phyloP scores from a whole-genome alignment of 2,113 vertebrate genomes.

The Callipepla californica region DNA sequence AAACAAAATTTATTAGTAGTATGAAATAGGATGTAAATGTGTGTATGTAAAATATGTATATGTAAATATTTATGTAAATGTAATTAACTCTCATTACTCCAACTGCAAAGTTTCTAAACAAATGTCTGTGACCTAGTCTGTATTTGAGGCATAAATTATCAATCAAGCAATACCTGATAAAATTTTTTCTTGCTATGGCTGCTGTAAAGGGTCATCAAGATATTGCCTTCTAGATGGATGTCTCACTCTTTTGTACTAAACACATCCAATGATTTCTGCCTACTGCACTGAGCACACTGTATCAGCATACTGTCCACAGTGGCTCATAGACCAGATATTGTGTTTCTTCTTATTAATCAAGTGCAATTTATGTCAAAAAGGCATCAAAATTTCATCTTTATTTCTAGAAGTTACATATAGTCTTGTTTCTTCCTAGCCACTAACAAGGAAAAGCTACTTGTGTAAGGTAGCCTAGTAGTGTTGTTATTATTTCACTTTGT shows the following conservation, averaged over 20 bases:
- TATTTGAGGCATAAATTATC: not conserved
- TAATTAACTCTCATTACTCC: not conserved
- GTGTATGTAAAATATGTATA: not conserved
- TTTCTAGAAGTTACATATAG: not conserved
- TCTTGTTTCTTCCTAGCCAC: not conserved
- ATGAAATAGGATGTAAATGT: not conserved
- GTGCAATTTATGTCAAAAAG: not conserved
- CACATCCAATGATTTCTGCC: not conserved
- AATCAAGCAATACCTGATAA: not conserved
- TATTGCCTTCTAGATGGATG: not conserved
- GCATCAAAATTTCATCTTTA: not conserved
- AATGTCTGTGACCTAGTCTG: not conserved
- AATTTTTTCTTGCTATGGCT: not conserved
- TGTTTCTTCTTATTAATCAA: not conserved
- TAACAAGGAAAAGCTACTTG: not conserved
- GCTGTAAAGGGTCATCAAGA: slow-evolving; percentile 6
- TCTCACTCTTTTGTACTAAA: not conserved
- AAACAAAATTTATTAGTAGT: not conserved
- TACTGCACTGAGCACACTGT: not conserved
- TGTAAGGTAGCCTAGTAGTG: not conserved
- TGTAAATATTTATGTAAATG: not conserved
- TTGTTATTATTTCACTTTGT: not conserved
- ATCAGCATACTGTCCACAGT: not conserved
- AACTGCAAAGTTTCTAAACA: not conserved
- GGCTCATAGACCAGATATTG: not conserved